phyloP scores from a whole-genome alignment of 2,113 vertebrate genomes.

The Cyanoderma ruficeps region DNA sequence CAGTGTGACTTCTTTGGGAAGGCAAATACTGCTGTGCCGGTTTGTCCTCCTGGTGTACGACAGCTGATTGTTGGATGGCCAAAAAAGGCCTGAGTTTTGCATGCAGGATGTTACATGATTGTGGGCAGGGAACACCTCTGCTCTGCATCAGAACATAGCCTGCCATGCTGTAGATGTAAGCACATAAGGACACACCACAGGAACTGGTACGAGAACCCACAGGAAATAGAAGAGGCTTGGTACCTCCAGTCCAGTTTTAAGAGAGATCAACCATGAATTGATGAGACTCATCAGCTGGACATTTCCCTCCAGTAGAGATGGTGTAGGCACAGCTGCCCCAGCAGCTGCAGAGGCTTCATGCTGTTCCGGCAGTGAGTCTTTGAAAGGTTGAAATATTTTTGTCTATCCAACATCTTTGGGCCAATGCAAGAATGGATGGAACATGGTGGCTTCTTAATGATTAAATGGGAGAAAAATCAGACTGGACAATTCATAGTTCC shows the following conservation, averaged over 20 bases:
- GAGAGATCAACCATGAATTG: not conserved
- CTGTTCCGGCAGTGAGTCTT: accelerated
- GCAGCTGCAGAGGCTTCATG: not conserved
- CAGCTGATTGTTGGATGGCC: not conserved
- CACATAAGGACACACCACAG: accelerated
- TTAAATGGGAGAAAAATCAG: conserved; percentile 2
- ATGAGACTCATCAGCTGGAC: not conserved
- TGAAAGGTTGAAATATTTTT: not conserved
- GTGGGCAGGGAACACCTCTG: not conserved
- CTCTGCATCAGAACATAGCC: not conserved
- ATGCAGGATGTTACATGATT: not conserved
- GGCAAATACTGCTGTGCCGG: accelerated
- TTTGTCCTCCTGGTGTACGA: accelerated
- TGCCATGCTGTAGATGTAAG: not conserved
- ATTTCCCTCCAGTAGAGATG: not conserved
- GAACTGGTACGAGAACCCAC: not conserved
- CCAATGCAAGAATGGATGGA: not conserved
- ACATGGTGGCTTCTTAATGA: not conserved
- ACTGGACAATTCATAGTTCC: not conserved
- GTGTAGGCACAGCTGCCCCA: not conserved
- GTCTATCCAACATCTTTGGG: not conserved
- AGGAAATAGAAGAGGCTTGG: not conserved
- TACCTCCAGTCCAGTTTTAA: not conserved
- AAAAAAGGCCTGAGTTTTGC: not conserved
- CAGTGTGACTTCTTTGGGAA: not conserved